Conservation (phyloP, 2,888 invertebrate species). For the Hedya salicella region DNA sequence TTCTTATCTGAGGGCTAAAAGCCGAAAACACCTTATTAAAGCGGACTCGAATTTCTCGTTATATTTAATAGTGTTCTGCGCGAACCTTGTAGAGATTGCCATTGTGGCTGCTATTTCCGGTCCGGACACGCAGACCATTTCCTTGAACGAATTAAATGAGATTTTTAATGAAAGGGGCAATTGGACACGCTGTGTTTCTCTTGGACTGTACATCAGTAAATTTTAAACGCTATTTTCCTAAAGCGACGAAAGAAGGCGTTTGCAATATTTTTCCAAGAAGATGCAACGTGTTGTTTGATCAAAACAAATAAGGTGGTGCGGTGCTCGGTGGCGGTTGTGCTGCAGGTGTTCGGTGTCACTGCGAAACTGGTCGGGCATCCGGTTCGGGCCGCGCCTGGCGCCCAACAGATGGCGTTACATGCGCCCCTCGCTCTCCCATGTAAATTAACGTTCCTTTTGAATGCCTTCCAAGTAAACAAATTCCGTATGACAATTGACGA, state of each 20-base stretch:
- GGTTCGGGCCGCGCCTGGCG: slow-evolving; percentile 63
- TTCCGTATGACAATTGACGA: no score
- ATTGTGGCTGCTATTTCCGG: slow-evolving; percentile 39
- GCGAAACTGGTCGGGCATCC: slow-evolving; percentile 82
- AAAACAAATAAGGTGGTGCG: slow-evolving; percentile 46
- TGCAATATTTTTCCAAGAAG: slow-evolving; percentile 30
- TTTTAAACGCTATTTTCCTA: background rate
- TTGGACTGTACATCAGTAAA: slow-evolving; percentile 1
- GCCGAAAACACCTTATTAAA: slow-evolving; percentile 23
- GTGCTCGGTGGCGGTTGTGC: slow-evolving; percentile 44
- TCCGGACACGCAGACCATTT: slow-evolving; percentile 36
- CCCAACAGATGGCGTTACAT: slow-evolving; percentile 76
- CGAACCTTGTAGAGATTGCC: slow-evolving; percentile 34
- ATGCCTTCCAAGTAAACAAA: slow-evolving; percentile 23
- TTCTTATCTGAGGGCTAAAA: slow-evolving; percentile 20
- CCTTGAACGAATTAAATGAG: slow-evolving; percentile 39
- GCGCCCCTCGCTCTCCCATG: slow-evolving; percentile 46
- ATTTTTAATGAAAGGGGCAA: slow-evolving; percentile 33
- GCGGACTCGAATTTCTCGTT: slow-evolving; percentile 27
- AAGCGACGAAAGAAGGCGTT: background rate
- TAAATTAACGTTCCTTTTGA: slow-evolving; percentile 36
- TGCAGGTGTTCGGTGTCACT: slow-evolving; percentile 80
- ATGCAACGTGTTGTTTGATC: slow-evolving; percentile 42
- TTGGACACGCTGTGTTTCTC: slow-evolving; percentile 13
- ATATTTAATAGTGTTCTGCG: slow-evolving; percentile 28